phyloP scores from a whole-genome alignment of 1,140 invertebrate species.

The Lucilia sericata region DNA sequence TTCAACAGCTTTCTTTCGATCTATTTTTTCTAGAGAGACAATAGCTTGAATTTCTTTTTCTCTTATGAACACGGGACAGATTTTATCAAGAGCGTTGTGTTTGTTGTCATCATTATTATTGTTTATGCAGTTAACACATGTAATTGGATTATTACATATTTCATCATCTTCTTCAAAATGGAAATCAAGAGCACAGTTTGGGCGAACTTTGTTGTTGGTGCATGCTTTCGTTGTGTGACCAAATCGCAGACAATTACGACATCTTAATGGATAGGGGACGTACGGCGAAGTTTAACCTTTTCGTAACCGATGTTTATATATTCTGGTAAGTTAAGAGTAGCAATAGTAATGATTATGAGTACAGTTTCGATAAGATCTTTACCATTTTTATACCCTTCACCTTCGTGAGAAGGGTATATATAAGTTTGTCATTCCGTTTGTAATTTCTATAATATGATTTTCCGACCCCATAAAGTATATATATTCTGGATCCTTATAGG shows the following conservation, averaged over 20 bases:
- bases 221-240: neutral
- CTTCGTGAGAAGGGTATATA: too few relatives aligned
- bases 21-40: too few relatives aligned
- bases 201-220: neutral
- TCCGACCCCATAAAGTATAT: too few relatives aligned
- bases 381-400: too few relatives aligned
- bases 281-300: neutral
- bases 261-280: neutral
- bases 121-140: slow-evolving; percentile 52
- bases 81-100: too few relatives aligned
- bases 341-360: neutral
- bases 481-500: too few relatives aligned
- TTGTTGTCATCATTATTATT: slow-evolving; percentile 60
- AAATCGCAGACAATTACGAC: neutral
- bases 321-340: slow-evolving; percentile 1
- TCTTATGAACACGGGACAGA: too few relatives aligned
- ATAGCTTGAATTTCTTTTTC: too few relatives aligned
- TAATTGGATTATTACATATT: too few relatives aligned
- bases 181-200: neutral
- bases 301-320: neutral
- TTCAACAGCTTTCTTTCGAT: too few relatives aligned
- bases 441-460: too few relatives aligned
- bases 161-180: neutral
- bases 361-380: neutral
- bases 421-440: too few relatives aligned